Conservation (phyloP, 2,113 vertebrate genomes). For the Redunca redunca region DNA sequence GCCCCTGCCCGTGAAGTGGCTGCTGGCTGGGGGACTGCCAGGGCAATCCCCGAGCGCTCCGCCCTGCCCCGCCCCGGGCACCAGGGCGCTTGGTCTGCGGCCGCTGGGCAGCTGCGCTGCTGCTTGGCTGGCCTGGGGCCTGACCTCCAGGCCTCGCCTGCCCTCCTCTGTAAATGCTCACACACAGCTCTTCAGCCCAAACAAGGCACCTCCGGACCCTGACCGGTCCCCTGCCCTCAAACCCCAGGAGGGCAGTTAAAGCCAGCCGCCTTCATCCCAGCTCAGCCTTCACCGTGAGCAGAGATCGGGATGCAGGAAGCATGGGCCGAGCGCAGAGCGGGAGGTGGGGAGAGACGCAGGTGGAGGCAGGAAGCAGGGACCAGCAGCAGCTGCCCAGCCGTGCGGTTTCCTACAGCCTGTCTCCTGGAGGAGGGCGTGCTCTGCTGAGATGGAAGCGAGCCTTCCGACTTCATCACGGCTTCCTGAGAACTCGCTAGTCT, state of each 20-base stretch:
- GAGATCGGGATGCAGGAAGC: not conserved
- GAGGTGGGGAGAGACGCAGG: not conserved
- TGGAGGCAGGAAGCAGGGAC: accelerated
- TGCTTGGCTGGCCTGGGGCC: not conserved
- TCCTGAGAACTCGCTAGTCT: accelerated
- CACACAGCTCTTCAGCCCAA: accelerated
- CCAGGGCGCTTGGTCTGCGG: not conserved
- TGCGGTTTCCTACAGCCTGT: not conserved
- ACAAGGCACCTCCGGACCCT: not conserved
- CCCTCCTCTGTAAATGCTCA: not conserved
- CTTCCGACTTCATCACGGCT: accelerated
- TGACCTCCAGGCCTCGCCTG: not conserved
- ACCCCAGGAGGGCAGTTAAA: not conserved
- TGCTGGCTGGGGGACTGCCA: not conserved
- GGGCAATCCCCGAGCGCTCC: accelerated
- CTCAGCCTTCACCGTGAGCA: accelerated
- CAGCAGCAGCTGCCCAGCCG: not conserved
- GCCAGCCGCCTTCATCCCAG: not conserved
- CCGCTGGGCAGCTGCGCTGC: not conserved
- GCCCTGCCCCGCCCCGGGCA: accelerated
- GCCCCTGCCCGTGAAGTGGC: accelerated
- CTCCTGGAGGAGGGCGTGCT: accelerated
- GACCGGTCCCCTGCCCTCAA: not conserved
- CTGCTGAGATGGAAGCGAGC: accelerated
- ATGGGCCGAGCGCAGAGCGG: accelerated